A percentile compares a stretch with the other conserved stretches of the same genome.
phyloP scores from a whole-genome alignment of 2,113 vertebrate species.

The Tauraco erythrolophus region DNA sequence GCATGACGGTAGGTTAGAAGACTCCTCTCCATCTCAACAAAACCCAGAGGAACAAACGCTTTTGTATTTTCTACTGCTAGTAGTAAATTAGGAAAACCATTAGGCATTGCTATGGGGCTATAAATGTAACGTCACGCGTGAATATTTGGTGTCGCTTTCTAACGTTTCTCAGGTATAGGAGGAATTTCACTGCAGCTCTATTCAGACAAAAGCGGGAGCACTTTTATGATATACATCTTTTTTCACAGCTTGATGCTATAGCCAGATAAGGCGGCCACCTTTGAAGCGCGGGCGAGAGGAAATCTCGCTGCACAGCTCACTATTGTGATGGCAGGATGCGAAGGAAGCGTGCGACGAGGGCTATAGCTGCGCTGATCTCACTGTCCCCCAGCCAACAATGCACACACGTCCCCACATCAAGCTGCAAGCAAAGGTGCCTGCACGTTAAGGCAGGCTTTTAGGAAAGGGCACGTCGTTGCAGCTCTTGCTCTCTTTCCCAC shows the following conservation, averaged over 20 bases:
- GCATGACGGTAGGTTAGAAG: background rate
- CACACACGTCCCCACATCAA: background rate
- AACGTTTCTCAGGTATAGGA: background rate
- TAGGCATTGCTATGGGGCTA: background rate
- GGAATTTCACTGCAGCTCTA: background rate
- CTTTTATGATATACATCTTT: background rate
- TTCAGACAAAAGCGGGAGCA: background rate
- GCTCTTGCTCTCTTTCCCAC: background rate
- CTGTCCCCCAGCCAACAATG: background rate
- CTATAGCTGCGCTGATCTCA: background rate
- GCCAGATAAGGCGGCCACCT: background rate
- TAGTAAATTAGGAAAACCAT: background rate
- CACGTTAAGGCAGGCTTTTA: background rate
- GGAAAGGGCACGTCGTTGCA: background rate
- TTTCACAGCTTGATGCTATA: background rate
- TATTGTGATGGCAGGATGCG: constrained; percentile 41
- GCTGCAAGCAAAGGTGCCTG: background rate
- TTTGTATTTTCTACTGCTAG: background rate
- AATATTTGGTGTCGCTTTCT: background rate
- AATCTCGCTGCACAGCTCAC: rapidly evolving
- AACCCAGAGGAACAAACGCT: background rate
- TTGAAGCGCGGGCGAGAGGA: background rate
- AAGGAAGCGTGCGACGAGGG: background rate
- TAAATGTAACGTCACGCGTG: background rate
- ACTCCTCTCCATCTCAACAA: background rate